Conservation (phyloP, 2,797 vertebrate genomes). For the Anabas testudineus region DNA sequence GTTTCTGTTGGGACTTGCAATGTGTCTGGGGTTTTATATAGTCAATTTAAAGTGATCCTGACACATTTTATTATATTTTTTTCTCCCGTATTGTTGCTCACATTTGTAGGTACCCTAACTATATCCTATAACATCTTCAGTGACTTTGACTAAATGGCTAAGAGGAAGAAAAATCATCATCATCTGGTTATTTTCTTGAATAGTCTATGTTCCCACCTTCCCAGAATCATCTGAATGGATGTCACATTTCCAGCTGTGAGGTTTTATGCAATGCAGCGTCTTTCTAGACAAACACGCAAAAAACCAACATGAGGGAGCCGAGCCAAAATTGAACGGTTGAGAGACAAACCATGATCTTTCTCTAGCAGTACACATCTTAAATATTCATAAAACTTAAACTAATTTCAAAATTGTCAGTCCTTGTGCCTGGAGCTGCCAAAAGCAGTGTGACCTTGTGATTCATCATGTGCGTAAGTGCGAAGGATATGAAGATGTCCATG, state of each 20-base stretch:
- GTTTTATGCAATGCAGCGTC: background rate
- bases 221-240: background rate
- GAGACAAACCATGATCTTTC: slow-evolving; percentile 27
- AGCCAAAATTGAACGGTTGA: slow-evolving; percentile 41
- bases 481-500: slow-evolving; percentile 9
- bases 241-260: slow-evolving; percentile 29
- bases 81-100: background rate
- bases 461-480: slow-evolving; percentile 14
- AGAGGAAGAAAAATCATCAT: background rate
- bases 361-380: slow-evolving; percentile 2
- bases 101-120: background rate
- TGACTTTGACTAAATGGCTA: background rate
- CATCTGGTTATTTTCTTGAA: background rate
- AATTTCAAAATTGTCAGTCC: slow-evolving; percentile 31
- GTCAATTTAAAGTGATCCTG: slow-evolving; percentile 5
- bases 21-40: background rate
- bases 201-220: background rate
- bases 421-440: background rate
- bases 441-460: slow-evolving; percentile 2
- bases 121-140: background rate
- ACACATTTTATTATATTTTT: slow-evolving; percentile 14
- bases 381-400: slow-evolving; percentile 43
- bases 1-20: slow-evolving; percentile 11
- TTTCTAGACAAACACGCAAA: slow-evolving; percentile 18
- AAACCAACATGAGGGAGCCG: background rate